phyloP scores from a whole-genome alignment of 2,797 vertebrate species.

The Choloepus didactylus region DNA sequence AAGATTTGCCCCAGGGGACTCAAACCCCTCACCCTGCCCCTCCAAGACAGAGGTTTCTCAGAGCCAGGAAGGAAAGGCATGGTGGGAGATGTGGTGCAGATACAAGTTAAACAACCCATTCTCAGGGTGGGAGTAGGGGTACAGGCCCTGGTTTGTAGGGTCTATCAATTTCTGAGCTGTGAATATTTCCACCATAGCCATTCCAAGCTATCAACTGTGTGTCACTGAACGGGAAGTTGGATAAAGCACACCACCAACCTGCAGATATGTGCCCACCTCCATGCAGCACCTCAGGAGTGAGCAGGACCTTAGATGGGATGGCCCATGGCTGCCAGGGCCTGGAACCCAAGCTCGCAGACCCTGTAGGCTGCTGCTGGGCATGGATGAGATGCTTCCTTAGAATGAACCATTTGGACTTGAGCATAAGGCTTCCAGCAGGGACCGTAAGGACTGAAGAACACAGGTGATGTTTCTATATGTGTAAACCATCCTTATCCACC shows the following conservation, averaged over 20 bases:
- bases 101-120: neutral
- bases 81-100: too few relatives aligned
- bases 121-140: accelerated
- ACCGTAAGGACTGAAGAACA: neutral
- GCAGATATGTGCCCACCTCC: accelerated
- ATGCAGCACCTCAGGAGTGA: accelerated
- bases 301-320: neutral
- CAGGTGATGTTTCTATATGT: neutral
- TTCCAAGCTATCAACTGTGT: neutral
- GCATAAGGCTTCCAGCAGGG: neutral
- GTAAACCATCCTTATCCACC: neutral
- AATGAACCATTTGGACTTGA: neutral
- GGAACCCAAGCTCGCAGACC: neutral
- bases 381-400: neutral
- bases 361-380: neutral
- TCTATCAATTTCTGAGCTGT: neutral
- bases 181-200: neutral
- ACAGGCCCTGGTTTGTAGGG: accelerated
- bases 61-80: neutral
- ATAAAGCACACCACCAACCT: neutral
- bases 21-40: too few relatives aligned
- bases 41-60: neutral
- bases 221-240: neutral
- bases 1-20: neutral
- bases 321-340: too few relatives aligned